phyloP scores from a whole-genome alignment of 2,113 vertebrate species.

The Piprites chloris region DNA sequence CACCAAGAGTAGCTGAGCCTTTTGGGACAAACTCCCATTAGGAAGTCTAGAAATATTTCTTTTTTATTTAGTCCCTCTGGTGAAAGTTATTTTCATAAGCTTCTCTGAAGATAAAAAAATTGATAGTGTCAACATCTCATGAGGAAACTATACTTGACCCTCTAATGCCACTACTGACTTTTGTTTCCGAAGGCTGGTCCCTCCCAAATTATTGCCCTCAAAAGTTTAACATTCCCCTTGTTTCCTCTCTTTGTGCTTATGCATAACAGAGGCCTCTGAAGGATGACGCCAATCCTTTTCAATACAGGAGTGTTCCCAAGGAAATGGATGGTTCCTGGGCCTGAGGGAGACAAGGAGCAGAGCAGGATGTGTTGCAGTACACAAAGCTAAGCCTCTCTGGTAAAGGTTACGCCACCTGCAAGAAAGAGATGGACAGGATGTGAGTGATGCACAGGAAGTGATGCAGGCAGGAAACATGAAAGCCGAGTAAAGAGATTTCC shows the following conservation, averaged over 20 bases:
- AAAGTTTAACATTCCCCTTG: conserved; percentile 30
- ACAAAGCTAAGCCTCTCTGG: conserved; percentile 40
- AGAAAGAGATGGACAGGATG: conserved; percentile 42
- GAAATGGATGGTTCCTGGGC: conserved; percentile 16
- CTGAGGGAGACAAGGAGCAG: neutral
- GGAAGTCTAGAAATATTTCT: neutral
- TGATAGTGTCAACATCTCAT: neutral
- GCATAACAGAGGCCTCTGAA: neutral
- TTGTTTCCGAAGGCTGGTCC: neutral
- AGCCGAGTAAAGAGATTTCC: conserved; percentile 8
- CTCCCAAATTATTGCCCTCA: conserved; percentile 39
- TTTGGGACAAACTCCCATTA: neutral
- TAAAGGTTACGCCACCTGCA: conserved; percentile 23
- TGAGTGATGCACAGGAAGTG: conserved; percentile 53
- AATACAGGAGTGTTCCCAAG: conserved; percentile 58
- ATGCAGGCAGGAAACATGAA: conserved; percentile 52
- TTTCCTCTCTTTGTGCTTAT: conserved; percentile 55
- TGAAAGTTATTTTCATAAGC: neutral
- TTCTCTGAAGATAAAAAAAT: neutral
- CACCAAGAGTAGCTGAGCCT: neutral
- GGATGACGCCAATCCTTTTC: conserved; percentile 41
- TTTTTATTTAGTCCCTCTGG: neutral
- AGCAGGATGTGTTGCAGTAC: conserved; percentile 40
- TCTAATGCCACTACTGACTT: neutral
- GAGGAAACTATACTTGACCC: neutral